Percentiles rank a stretch among this genome's conserved stretches.
These are phyloP conservation scores for Drosophila eohydei DNA, from an alignment of 2,888 invertebrate species.

Conservation along the genomic window DNA sequence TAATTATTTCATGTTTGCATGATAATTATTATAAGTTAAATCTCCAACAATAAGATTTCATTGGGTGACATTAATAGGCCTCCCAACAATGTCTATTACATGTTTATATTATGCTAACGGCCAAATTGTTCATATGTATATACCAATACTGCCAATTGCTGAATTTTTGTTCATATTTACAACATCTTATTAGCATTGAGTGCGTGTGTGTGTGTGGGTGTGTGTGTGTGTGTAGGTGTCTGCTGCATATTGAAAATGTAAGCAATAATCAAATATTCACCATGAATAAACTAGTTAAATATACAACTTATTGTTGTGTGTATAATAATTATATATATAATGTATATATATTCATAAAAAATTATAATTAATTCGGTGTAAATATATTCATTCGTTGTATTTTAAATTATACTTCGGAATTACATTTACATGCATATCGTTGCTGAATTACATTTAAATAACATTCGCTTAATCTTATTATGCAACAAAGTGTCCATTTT, in stretches of 20 bases:
- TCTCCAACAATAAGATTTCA: slow-evolving; percentile 70
- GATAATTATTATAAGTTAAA: slow-evolving; percentile 68
- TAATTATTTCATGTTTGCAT: slow-evolving; percentile 64
- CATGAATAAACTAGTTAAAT: slow-evolving; percentile 76
- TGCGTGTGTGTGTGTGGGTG: slow-evolving; percentile 10
- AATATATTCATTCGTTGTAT: slow-evolving; percentile 83
- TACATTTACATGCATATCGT: slow-evolving; percentile 37
- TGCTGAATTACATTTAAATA: slow-evolving; percentile 55
- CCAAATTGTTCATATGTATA: slow-evolving; percentile 62
- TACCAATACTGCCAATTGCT: slow-evolving; percentile 55
- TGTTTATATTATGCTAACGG: slow-evolving; percentile 46
- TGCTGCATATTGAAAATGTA: slow-evolving; percentile 75
- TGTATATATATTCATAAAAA: slow-evolving; percentile 42
- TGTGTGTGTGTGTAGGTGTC: slow-evolving; percentile 40
- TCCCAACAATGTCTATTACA: slow-evolving; percentile 49
- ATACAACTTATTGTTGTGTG: slow-evolving; percentile 75
- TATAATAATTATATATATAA: slow-evolving; percentile 65
- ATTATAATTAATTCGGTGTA: slow-evolving; percentile 71
- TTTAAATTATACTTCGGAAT: slow-evolving; percentile 69
- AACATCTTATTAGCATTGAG: slow-evolving; percentile 53
- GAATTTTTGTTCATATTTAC: slow-evolving; percentile 57
- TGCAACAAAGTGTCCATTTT: slow-evolving; percentile 69
- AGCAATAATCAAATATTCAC: slow-evolving; percentile 76
- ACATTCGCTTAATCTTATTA: slow-evolving; percentile 58
- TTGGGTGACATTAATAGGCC: slow-evolving; percentile 60